Percentiles rank a stretch among this genome's conserved stretches.
phyloP scores from a whole-genome alignment of 2,888 invertebrate genomes.

The Cheilosia variabilis region DNA sequence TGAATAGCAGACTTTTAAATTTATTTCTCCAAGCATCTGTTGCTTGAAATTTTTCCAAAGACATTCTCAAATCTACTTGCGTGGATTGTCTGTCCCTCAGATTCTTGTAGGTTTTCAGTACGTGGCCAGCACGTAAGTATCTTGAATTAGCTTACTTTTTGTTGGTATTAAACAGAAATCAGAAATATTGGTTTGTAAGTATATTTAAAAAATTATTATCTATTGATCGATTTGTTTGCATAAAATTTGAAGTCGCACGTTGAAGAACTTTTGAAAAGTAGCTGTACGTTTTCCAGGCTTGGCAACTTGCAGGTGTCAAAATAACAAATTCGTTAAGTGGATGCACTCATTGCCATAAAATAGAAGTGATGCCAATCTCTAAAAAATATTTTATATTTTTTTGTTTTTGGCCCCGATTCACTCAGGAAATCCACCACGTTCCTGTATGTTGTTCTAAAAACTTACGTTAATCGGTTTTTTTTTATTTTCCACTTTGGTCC shows the following conservation, averaged over 20 bases:
- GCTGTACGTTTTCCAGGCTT: conserved; percentile 24
- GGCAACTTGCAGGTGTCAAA: conserved; percentile 13
- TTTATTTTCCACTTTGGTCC: no score
- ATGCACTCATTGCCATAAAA: conserved; percentile 6
- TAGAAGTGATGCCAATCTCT: not conserved
- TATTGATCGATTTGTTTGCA: not conserved
- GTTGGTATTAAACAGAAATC: not conserved
- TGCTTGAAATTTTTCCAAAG: conserved; percentile 81
- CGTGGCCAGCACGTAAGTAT: conserved; percentile 49
- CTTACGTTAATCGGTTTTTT: no score
- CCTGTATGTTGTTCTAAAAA: no score
- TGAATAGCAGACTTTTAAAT: conserved; percentile 79
- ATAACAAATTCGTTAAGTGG: conserved; percentile 5
- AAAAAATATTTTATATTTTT: no score
- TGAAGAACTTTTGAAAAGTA: conserved; percentile 42
- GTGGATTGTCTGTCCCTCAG: not conserved
- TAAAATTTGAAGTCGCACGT: conserved; percentile 23
- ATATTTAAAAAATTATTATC: not conserved
- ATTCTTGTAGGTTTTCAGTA: not conserved
- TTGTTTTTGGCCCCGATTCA: no score
- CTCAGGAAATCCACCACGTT: no score
- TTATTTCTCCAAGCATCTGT: conserved; percentile 80
- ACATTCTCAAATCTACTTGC: conserved; percentile 77
- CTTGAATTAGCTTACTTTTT: conserved; percentile 34
- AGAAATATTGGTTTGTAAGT: not conserved